phyloP scores from a whole-genome alignment of 2,113 vertebrate species.

The Nettapus auritus region DNA sequence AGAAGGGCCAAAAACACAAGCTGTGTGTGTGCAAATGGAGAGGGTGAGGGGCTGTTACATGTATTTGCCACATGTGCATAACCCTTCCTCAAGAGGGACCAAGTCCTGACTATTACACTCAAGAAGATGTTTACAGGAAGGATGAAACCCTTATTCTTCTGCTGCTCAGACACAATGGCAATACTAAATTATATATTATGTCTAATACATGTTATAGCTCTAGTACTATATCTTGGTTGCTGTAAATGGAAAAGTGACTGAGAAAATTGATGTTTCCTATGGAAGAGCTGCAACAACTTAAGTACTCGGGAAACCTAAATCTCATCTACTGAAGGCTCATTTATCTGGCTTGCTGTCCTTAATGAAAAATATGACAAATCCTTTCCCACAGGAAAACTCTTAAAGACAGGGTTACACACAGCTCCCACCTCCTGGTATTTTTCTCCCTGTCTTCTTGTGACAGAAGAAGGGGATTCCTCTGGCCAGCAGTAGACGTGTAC shows the following conservation, averaged over 20 bases:
- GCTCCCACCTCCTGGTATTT: not conserved
- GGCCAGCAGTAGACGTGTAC: not conserved
- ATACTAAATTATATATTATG: not conserved
- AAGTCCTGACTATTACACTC: not conserved
- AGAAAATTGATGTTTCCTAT: not conserved
- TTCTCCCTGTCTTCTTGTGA: fast-evolving
- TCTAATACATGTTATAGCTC: not conserved
- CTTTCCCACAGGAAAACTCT: not conserved
- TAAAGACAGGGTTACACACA: not conserved
- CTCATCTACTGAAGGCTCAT: not conserved
- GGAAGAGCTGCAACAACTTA: not conserved
- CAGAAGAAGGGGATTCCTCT: not conserved
- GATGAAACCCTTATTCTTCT: not conserved
- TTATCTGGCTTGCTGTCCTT: not conserved
- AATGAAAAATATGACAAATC: not conserved
- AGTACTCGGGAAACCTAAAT: not conserved
- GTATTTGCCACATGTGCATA: fast-evolving
- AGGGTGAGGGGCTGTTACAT: fast-evolving
- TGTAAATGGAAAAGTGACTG: not conserved
- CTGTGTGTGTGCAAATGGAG: fast-evolving
- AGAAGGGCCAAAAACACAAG: not conserved
- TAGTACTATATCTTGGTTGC: not conserved
- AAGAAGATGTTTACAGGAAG: not conserved
- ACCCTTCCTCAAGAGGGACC: not conserved
- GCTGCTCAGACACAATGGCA: not conserved